These are phyloP conservation scores for Thymelicus sylvestris DNA, from an alignment of 2,888 invertebrate species.

Conservation along the genomic window DNA sequence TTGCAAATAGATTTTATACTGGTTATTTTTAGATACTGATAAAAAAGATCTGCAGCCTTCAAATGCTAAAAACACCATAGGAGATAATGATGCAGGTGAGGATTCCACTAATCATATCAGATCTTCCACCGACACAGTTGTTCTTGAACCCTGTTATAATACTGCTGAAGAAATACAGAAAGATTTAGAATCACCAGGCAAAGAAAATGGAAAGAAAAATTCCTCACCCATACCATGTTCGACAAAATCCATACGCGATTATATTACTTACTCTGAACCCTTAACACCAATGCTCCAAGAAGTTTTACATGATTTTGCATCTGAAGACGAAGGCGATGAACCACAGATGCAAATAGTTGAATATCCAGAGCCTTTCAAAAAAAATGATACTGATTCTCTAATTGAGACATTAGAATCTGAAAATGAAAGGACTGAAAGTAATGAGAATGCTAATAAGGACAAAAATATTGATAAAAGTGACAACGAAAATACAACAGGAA, in stretches of 20 bases:
- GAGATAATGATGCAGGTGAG: slow-evolving; percentile 67
- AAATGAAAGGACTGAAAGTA: slow-evolving; percentile 33
- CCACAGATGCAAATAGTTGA: slow-evolving; percentile 59
- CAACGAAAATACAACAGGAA: slow-evolving; percentile 23
- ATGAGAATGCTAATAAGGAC: slow-evolving; percentile 34
- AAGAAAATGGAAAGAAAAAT: background rate
- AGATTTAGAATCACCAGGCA: slow-evolving; percentile 38
- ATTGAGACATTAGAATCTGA: slow-evolving; percentile 44
- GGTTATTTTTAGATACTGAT: slow-evolving; percentile 25
- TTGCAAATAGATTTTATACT: background rate
- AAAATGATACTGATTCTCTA: slow-evolving; percentile 37
- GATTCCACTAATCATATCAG: slow-evolving; percentile 61
- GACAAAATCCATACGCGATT: slow-evolving; percentile 61
- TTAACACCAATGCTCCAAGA: slow-evolving; percentile 65
- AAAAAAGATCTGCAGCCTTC: slow-evolving; percentile 12
- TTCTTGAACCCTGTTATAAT: slow-evolving; percentile 64
- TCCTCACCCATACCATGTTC: slow-evolving; percentile 20
- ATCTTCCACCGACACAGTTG: slow-evolving; percentile 71
- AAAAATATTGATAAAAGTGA: slow-evolving; percentile 37
- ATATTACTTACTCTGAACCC: slow-evolving; percentile 66
- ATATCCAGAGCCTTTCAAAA: slow-evolving; percentile 42
- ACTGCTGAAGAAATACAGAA: slow-evolving; percentile 61
- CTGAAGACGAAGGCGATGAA: slow-evolving; percentile 61
- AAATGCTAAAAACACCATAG: slow-evolving; percentile 53
- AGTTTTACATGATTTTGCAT: slow-evolving; percentile 67